phyloP scores from a whole-genome alignment of 2,888 invertebrate species.

The Agriopis leucophaearia region DNA sequence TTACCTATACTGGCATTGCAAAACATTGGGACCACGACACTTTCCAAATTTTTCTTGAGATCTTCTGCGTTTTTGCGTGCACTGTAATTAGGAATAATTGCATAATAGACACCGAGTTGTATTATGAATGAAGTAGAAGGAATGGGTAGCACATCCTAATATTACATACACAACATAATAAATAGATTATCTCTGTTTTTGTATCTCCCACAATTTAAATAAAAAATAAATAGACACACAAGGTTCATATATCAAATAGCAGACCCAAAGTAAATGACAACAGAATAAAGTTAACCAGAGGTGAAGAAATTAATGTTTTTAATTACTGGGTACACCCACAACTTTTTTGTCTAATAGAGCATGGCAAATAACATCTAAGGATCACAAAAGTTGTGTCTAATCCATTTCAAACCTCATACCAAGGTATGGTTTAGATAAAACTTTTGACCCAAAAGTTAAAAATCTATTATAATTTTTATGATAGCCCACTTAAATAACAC shows the following conservation, averaged over 20 bases:
- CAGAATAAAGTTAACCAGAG: neutral
- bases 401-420: slow-evolving; percentile 22
- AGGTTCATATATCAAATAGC: neutral
- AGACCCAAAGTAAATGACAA: neutral
- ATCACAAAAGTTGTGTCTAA: slow-evolving; percentile 9
- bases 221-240: neutral
- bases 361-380: neutral
- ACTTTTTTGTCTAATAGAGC: neutral
- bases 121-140: slow-evolving; percentile 57
- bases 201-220: neutral
- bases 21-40: slow-evolving; percentile 99
- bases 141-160: slow-evolving; percentile 53
- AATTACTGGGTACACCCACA: neutral
- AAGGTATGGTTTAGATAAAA: slow-evolving; percentile 13
- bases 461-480: neutral
- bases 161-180: slow-evolving; percentile 26
- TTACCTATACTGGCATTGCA: slow-evolving; percentile 95
- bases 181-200: neutral
- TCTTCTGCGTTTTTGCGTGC: slow-evolving; percentile 98
- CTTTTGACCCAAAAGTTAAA: neutral
- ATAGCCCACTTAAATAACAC: neutral
- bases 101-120: slow-evolving; percentile 83
- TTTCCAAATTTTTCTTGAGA: slow-evolving; percentile 96
- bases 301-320: neutral
- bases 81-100: slow-evolving; percentile 89